A percentile compares a stretch with the other conserved stretches of the same genome.
phyloP scores from a whole-genome alignment of 2,797 vertebrate genomes.

The Poecilia wingei region DNA sequence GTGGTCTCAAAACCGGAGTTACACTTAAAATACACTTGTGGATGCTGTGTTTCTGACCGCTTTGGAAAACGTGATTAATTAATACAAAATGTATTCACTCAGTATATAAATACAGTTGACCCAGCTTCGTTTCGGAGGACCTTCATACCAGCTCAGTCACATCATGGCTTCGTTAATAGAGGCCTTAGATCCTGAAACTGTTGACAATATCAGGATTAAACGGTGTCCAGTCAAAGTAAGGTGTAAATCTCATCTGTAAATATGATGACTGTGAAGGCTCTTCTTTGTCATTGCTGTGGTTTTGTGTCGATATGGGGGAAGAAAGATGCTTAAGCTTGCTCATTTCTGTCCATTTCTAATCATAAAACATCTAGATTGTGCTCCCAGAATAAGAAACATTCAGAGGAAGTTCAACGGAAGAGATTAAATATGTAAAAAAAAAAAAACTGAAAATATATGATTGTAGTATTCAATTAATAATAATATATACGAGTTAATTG shows the following conservation, averaged over 20 bases:
- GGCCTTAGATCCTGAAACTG: conserved; percentile 29
- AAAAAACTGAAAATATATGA: background rate
- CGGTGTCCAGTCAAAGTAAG: conserved; percentile 32
- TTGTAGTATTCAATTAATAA: background rate
- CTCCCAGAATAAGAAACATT: background rate
- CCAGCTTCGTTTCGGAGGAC: conserved; percentile 12
- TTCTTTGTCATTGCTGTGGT: conserved; percentile 28
- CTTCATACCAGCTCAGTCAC: background rate
- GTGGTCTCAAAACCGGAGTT: background rate
- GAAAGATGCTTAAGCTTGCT: conserved; percentile 45
- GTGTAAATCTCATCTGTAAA: conserved; percentile 59
- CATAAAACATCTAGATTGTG: background rate
- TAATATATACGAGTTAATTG: background rate
- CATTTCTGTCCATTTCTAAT: conserved; percentile 50
- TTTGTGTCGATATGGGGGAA: conserved; percentile 25
- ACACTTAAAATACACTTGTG: background rate
- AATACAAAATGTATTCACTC: conserved; percentile 2
- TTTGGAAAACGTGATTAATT: conserved; percentile 1
- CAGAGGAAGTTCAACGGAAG: background rate
- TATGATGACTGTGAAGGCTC: conserved; percentile 46
- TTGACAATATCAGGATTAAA: conserved; percentile 55
- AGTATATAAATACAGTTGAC: background rate
- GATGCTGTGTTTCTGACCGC: background rate
- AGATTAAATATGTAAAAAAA: background rate
- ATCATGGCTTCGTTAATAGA: conserved; percentile 35